These are phyloP conservation scores for Anguilla japonica DNA, from an alignment of 2,113 vertebrate species.

Conservation along the genomic window DNA sequence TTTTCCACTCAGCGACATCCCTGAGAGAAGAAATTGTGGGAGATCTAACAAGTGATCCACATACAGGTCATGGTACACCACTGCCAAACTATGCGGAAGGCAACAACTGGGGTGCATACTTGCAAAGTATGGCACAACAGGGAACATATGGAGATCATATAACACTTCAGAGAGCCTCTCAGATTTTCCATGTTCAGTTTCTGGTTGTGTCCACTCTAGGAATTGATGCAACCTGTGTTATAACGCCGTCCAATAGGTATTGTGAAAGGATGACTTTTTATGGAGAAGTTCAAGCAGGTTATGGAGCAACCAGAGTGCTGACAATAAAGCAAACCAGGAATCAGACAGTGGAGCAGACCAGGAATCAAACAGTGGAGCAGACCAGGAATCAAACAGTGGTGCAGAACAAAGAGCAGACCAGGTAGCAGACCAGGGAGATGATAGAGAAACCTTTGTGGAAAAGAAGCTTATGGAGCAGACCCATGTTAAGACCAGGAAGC, in stretches of 20 bases:
- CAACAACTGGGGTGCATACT: not conserved
- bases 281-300: not conserved
- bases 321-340: too few species aligned
- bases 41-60: not conserved
- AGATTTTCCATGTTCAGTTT: slow-evolving; percentile 13
- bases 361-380: too few species aligned
- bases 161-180: slow-evolving; percentile 4
- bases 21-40: slow-evolving; percentile 11
- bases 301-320: not conserved
- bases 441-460: too few species aligned
- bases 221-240: not conserved
- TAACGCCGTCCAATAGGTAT: not conserved
- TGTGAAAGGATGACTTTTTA: not conserved
- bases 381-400: too few species aligned
- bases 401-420: too few species aligned
- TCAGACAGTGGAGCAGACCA: too few species aligned
- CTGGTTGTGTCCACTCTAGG: slow-evolving; percentile 13
- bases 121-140: not conserved
- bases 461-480: too few species aligned
- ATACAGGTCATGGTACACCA: not conserved
- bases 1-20: not conserved
- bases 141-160: slow-evolving; percentile 11
- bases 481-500: not conserved
- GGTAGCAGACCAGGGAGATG: too few species aligned
- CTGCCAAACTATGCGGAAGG: slow-evolving; percentile 9